Conservation (phyloP, 1,140 invertebrate species). For the Rhyacophila brunnea region DNA sequence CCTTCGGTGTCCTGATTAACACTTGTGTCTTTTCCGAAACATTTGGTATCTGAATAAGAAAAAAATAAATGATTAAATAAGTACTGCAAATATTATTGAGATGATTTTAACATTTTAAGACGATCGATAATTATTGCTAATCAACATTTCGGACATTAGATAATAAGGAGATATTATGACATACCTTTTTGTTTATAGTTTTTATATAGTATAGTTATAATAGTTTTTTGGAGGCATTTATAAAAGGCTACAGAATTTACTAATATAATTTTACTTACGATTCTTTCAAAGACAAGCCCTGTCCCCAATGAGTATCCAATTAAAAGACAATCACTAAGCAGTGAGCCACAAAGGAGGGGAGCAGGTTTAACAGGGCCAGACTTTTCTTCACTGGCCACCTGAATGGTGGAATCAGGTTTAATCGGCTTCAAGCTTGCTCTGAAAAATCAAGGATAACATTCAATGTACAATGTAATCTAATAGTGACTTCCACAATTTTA, state of each 20-base stretch:
- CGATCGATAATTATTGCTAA: too few species aligned
- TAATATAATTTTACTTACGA: constrained; percentile 53
- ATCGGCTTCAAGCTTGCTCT: constrained; percentile 65
- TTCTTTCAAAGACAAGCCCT: constrained; percentile 63
- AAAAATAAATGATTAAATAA: background rate
- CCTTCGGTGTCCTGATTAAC: constrained; percentile 38
- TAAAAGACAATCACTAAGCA: constrained; percentile 45
- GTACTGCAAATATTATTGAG: too few species aligned
- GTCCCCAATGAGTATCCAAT: constrained; percentile 35
- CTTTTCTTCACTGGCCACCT: constrained; percentile 60
- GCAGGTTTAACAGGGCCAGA: constrained; percentile 52
- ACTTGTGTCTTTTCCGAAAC: constrained; percentile 48
- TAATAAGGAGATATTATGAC: too few species aligned
- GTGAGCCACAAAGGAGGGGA: constrained; percentile 47
- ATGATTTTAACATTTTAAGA: too few species aligned
- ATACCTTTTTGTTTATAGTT: too few species aligned
- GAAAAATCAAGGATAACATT: too few species aligned
- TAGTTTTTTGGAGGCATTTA: too few species aligned
- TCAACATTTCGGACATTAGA: too few species aligned
- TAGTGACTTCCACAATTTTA: too few species aligned
- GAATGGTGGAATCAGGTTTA: constrained; percentile 70
- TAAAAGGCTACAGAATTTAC: too few species aligned
- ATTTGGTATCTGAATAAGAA: constrained; percentile 42
- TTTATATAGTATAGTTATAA: too few species aligned
- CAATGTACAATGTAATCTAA: too few species aligned